These are phyloP conservation scores for Physeter macrocephalus DNA, from an alignment of 2,113 vertebrate species.

Conservation along the genomic window DNA sequence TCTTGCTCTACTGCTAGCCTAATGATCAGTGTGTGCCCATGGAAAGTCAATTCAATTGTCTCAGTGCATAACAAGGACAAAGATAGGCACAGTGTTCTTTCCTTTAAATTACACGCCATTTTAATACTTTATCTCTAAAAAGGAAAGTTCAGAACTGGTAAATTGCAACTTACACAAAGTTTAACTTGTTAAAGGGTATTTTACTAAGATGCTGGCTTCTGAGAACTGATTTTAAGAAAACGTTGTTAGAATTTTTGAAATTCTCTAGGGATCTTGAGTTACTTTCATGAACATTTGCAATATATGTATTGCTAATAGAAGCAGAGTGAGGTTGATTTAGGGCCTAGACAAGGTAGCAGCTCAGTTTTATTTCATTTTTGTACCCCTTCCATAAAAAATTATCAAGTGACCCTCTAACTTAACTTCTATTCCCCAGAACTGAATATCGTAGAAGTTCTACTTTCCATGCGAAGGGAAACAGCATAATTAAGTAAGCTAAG, in stretches of 20 bases:
- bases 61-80: conserved; percentile 48
- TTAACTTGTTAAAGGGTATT: conserved; percentile 15
- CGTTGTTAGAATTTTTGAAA: not conserved
- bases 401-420: not conserved
- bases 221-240: not conserved
- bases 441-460: not conserved
- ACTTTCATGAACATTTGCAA: not conserved
- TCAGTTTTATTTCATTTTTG: not conserved
- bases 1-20: conserved; percentile 24
- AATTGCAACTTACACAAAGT: conserved; percentile 13
- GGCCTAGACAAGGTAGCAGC: not conserved
- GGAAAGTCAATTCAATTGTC: conserved; percentile 41
- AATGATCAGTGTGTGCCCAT: conserved; percentile 6
- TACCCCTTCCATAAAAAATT: not conserved
- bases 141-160: conserved; percentile 12
- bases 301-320: not conserved
- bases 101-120: conserved; percentile 50
- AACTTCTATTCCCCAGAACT: not conserved
- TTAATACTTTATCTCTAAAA: conserved; percentile 41
- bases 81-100: conserved; percentile 18
- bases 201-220: not conserved
- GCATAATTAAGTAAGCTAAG: not conserved
- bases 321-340: not conserved
- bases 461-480: not conserved
- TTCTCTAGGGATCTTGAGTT: not conserved